Percentiles rank a stretch among this genome's conserved stretches.
Evolutionary conservation across 2,113 vertebrate genomes (phyloP).

Genomic region (Tursiops truncatus): DNA sequence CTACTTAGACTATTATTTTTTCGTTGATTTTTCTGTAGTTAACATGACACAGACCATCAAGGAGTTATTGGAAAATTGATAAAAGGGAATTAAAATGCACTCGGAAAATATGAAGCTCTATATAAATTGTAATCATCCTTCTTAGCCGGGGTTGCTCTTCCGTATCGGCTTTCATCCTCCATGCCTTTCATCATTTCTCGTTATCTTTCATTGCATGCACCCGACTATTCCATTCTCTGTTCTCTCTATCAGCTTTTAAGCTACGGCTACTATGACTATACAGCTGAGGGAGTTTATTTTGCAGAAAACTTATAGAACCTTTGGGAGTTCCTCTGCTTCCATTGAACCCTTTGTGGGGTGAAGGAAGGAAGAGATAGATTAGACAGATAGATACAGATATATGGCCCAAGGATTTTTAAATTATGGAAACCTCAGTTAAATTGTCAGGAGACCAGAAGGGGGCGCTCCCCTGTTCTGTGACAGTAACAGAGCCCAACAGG

Average conservation of each 20-base stretch:
- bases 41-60: neutral
- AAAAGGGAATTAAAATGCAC: neutral
- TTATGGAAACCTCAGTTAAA: neutral
- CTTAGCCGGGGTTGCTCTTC: neutral
- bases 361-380: neutral
- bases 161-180: fast-evolving
- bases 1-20: neutral
- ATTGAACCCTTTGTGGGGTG: neutral
- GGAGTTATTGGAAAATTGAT: neutral
- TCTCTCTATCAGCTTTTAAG: neutral
- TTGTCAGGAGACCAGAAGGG: neutral
- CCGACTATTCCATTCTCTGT: neutral
- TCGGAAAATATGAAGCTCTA: neutral
- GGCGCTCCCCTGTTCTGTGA: neutral
- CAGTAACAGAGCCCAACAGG: neutral
- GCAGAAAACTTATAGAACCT: neutral
- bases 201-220: neutral
- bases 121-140: neutral
- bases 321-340: neutral
- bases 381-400: neutral
- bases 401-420: neutral
- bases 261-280: fast-evolving
- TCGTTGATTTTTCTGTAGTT: neutral
- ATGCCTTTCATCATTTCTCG: neutral
- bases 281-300: neutral